Conservation (phyloP, 2,797 vertebrate species). For the Phataginus tricuspis region DNA sequence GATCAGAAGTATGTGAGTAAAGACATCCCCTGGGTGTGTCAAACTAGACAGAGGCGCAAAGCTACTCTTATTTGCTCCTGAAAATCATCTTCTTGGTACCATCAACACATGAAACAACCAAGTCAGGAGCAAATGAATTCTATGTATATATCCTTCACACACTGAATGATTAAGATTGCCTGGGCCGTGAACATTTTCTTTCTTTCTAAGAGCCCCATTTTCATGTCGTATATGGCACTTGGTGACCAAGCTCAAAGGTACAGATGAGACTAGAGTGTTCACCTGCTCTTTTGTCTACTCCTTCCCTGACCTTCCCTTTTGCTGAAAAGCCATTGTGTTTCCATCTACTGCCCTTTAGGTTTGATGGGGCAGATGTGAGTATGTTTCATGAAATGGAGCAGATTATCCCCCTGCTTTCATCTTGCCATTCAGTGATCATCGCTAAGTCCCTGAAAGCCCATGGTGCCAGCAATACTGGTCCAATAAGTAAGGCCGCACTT, state of each 20-base stretch:
- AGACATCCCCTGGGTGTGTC: neutral
- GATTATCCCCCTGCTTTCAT: constrained; percentile 57
- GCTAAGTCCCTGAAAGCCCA: constrained; percentile 63
- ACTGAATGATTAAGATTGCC: neutral
- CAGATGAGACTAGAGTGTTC: neutral
- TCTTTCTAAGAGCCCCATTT: neutral
- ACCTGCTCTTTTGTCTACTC: neutral
- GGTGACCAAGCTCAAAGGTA: neutral
- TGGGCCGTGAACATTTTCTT: neutral
- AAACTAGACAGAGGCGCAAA: neutral
- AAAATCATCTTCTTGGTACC: neutral
- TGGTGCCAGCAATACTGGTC: constrained; percentile 63
- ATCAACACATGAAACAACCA: neutral
- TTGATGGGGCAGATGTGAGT: constrained; percentile 62
- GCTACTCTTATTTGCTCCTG: neutral
- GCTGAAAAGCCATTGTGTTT: neutral
- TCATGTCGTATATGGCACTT: neutral
- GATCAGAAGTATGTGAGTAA: neutral
- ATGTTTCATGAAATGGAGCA: constrained; percentile 59
- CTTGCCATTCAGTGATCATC: constrained; percentile 57
- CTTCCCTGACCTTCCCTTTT: neutral
- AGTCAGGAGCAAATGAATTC: neutral
- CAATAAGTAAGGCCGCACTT: constrained; percentile 74
- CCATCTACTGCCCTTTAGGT: neutral
- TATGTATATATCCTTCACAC: neutral